phyloP scores from a whole-genome alignment of 2,797 vertebrate genomes.

The Saxicola maurus region DNA sequence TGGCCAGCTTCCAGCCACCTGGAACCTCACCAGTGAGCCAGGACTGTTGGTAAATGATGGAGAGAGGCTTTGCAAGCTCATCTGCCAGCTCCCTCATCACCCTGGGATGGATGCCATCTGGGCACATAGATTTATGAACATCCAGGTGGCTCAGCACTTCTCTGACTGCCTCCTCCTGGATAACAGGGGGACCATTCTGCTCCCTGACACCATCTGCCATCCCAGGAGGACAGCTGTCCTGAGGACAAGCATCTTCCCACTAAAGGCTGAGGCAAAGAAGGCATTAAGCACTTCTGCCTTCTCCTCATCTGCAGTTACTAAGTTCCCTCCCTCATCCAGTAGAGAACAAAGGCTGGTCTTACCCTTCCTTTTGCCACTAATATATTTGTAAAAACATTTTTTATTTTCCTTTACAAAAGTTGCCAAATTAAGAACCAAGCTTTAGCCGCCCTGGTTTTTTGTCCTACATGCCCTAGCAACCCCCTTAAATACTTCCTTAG shows the following conservation, averaged over 20 bases:
- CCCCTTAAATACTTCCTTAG: background rate
- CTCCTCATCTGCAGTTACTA: background rate
- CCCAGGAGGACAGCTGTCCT: background rate
- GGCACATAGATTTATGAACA: background rate
- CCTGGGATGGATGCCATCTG: background rate
- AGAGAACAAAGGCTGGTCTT: background rate
- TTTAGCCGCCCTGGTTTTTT: too few species aligned
- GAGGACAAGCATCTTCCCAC: background rate
- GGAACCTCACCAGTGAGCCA: too few species aligned
- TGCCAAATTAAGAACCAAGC: too few species aligned
- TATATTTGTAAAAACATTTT: too few species aligned
- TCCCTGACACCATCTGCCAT: background rate
- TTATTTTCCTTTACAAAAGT: too few species aligned
- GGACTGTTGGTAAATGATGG: too few species aligned
- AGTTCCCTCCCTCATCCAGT: too few species aligned
- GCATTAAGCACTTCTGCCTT: accelerated
- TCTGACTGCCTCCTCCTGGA: background rate
- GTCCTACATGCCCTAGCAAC: background rate
- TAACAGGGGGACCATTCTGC: background rate
- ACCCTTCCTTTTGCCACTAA: background rate
- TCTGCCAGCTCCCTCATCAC: too few species aligned
- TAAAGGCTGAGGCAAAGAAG: background rate
- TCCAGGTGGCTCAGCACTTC: accelerated
- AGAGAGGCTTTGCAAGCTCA: too few species aligned
- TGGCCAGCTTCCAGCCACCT: background rate